These are phyloP conservation scores for Drosophila melanica DNA, from an alignment of 1,140 invertebrate genomes.

Conservation along the genomic window DNA sequence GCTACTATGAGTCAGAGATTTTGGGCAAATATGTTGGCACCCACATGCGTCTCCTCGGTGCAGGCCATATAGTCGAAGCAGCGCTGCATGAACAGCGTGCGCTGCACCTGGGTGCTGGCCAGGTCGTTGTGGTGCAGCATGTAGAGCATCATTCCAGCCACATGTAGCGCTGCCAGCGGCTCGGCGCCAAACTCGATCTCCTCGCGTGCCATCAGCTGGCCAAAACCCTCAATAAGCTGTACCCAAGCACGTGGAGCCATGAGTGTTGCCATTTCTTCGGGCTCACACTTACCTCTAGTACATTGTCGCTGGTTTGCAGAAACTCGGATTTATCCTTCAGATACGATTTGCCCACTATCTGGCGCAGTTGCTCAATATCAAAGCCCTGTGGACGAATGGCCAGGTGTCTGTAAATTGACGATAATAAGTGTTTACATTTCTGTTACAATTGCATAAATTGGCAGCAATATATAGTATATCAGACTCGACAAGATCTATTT, in stretches of 20 bases:
- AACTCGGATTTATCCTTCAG: slow-evolving; percentile 48
- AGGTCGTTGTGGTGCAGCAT: slow-evolving; percentile 51
- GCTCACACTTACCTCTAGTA: slow-evolving; percentile 44
- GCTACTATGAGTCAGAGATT: no score
- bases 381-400: slow-evolving; percentile 62
- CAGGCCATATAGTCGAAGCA: slow-evolving; percentile 66
- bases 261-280: no score
- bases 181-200: slow-evolving; percentile 53
- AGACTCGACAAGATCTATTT: background rate
- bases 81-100: slow-evolving; percentile 53
- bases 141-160: slow-evolving; percentile 59
- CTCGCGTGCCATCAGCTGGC: slow-evolving; percentile 43
- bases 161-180: slow-evolving; percentile 48
- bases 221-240: slow-evolving; percentile 35
- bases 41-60: slow-evolving; percentile 54
- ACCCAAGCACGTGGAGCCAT: no score
- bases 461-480: background rate
- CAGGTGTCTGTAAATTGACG: background rate
- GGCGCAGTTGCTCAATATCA: slow-evolving; percentile 52
- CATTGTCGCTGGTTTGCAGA: slow-evolving; percentile 45
- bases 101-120: slow-evolving; percentile 39
- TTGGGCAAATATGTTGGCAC: background rate
- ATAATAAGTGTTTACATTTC: background rate
- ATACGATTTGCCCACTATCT: slow-evolving; percentile 24
- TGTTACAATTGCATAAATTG: background rate